Percentiles rank a stretch among this genome's conserved stretches.
phyloP scores from a whole-genome alignment of 1,140 invertebrate genomes.

The Dicyema japonicum region DNA sequence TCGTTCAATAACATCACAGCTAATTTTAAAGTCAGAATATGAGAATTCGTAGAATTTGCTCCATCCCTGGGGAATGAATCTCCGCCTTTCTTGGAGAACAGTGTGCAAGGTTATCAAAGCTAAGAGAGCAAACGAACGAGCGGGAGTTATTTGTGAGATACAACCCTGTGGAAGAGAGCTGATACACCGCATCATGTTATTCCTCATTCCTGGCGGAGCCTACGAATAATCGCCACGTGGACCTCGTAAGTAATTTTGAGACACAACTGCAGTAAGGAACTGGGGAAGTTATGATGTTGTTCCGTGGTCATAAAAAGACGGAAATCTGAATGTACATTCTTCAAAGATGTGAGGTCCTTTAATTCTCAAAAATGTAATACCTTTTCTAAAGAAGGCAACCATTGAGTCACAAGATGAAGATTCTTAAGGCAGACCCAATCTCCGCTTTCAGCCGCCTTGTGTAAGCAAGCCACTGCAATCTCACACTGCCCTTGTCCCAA shows the following conservation, averaged over 20 bases:
- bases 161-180: constrained; percentile 25
- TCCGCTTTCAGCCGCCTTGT: constrained; percentile 25
- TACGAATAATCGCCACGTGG: constrained; percentile 8
- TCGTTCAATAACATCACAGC: constrained; percentile 33
- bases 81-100: constrained; percentile 47
- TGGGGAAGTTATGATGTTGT: constrained; percentile 30
- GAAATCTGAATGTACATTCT: constrained; percentile 29
- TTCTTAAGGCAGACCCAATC: constrained; percentile 51
- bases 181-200: constrained; percentile 28
- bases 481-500: constrained; percentile 38
- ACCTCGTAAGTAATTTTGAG: constrained; percentile 55
- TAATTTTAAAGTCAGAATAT: constrained; percentile 41
- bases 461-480: constrained; percentile 24
- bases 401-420: constrained; percentile 43
- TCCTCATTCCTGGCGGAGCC: constrained; percentile 32
- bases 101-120: constrained; percentile 46
- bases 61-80: constrained; percentile 53
- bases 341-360: not conserved
- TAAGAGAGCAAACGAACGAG: constrained; percentile 26
- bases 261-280: constrained; percentile 29
- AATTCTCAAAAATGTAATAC: constrained; percentile 7
- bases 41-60: constrained; percentile 60
- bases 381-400: constrained; percentile 37
- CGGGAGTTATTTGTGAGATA: constrained; percentile 16
- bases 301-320: constrained; percentile 43